phyloP scores from a whole-genome alignment of 2,113 vertebrate species.

The Scophthalmus maximus region DNA sequence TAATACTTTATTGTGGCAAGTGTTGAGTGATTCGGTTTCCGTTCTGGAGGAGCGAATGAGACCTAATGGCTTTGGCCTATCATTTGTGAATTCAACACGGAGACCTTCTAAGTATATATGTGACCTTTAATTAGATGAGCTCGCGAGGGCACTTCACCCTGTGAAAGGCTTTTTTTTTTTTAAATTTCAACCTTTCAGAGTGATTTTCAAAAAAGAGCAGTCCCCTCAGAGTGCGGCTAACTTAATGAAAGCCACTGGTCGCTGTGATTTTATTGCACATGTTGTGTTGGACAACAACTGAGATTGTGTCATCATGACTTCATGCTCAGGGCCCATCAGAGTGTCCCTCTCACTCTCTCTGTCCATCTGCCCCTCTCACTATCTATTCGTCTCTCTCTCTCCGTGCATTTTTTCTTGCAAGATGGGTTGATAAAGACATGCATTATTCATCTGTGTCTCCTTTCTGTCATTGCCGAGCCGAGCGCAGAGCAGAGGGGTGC shows the following conservation, averaged over 20 bases:
- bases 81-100: constrained; percentile 43
- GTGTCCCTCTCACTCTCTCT: constrained; percentile 23
- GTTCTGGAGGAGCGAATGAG: constrained; percentile 16
- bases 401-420: constrained; percentile 47
- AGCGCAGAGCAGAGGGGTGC: constrained; percentile 62
- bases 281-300: background rate
- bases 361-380: constrained; percentile 34
- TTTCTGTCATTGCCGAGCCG: constrained; percentile 73
- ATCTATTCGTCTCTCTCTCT: constrained; percentile 34
- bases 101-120: constrained; percentile 33
- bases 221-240: background rate
- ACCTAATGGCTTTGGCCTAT: constrained; percentile 32
- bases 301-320: constrained; percentile 24
- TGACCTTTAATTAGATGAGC: constrained; percentile 44
- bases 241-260: constrained; percentile 5
- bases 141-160: constrained; percentile 4
- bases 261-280: constrained; percentile 11
- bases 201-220: constrained; percentile 22
- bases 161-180: constrained; percentile 31
- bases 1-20: constrained; percentile 52
- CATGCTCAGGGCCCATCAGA: background rate
- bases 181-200: constrained; percentile 19
- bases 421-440: constrained; percentile 73
- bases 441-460: constrained; percentile 77
- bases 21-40: constrained; percentile 41